phyloP scores from a whole-genome alignment of 2,797 vertebrate genomes.

The Myotis planiceps region DNA sequence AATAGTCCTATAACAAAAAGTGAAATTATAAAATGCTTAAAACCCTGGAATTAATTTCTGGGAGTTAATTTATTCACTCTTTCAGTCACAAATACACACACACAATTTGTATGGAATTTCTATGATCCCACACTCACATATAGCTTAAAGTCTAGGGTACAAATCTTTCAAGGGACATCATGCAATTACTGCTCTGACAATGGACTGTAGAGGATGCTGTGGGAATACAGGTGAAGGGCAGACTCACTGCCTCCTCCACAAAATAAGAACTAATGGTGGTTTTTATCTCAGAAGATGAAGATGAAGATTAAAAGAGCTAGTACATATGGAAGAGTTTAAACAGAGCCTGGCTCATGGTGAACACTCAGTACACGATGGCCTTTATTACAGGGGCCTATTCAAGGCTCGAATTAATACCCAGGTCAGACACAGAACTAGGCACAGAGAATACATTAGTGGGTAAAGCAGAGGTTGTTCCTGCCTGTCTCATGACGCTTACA shows the following conservation, averaged over 20 bases:
- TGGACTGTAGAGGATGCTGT: not conserved
- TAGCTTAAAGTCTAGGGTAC: not conserved
- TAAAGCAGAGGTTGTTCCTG: not conserved
- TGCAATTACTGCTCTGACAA: not conserved
- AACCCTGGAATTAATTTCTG: constrained; percentile 11
- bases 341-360: not conserved
- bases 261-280: not conserved
- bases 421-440: not conserved
- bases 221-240: not conserved
- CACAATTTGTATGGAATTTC: not conserved
- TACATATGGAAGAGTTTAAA: not conserved
- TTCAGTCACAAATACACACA: not conserved
- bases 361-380: not conserved
- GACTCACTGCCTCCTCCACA: not conserved
- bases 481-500: not conserved
- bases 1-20: not conserved
- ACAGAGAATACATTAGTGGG: not conserved
- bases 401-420: not conserved
- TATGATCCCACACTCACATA: not conserved
- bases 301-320: not conserved
- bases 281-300: not conserved
- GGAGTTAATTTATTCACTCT: constrained; percentile 29
- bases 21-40: constrained; percentile 6
- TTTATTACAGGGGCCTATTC: not conserved
- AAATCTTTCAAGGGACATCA: not conserved